Evolutionary conservation across 2,888 invertebrate genomes (phyloP).

Genomic region (Cryptocheilus praepositus): DNA sequence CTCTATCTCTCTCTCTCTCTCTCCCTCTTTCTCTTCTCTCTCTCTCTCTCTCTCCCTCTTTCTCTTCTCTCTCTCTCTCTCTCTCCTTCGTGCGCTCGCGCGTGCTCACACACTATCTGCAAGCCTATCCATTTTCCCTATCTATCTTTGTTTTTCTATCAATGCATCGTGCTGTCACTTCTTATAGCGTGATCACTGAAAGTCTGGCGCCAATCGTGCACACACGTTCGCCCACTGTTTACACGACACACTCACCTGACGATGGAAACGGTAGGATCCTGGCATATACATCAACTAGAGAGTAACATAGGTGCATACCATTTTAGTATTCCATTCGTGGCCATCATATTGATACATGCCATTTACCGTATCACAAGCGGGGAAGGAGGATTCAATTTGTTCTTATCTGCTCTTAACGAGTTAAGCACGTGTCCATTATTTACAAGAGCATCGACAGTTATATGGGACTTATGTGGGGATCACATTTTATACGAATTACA

Average conservation of each 20-base stretch:
- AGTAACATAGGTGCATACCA: too few relatives aligned
- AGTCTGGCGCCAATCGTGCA: slow-evolving; percentile 23
- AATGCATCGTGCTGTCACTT: slow-evolving; percentile 41
- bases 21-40: neutral
- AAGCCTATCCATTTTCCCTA: slow-evolving; percentile 1
- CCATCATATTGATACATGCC: too few relatives aligned
- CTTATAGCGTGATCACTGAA: slow-evolving; percentile 8
- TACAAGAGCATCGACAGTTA: too few relatives aligned
- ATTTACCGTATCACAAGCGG: too few relatives aligned
- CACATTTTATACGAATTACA: too few relatives aligned
- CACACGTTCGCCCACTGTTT: slow-evolving; percentile 36
- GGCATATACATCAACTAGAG: too few relatives aligned
- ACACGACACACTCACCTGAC: slow-evolving; percentile 11
- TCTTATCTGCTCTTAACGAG: too few relatives aligned
- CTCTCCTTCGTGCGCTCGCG: neutral
- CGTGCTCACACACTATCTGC: slow-evolving; percentile 6
- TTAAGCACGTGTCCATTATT: too few relatives aligned
- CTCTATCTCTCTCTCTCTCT: slow-evolving; percentile 31
- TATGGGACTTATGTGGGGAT: too few relatives aligned
- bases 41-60: neutral
- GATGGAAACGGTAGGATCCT: too few relatives aligned
- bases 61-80: neutral
- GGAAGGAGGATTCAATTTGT: too few relatives aligned
- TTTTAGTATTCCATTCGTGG: too few relatives aligned
- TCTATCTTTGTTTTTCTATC: slow-evolving; percentile 6